Percentiles rank a stretch among this genome's conserved stretches.
phyloP scores from a whole-genome alignment of 2,888 invertebrate genomes.

The Thymelicus acteon region DNA sequence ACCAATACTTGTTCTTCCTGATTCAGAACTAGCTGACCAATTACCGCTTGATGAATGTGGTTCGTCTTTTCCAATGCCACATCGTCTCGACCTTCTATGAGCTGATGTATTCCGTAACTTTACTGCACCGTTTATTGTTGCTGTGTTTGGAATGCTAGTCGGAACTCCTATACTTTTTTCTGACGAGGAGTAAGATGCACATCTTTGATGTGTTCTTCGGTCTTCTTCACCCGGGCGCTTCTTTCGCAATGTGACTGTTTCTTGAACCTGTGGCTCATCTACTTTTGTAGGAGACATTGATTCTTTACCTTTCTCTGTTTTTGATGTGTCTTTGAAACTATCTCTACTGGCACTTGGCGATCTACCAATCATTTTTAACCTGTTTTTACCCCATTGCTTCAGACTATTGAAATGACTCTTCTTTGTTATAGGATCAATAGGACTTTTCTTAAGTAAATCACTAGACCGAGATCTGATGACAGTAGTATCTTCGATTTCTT shows the following conservation, averaged over 20 bases:
- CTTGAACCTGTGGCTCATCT: slow-evolving; percentile 87
- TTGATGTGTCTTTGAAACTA: slow-evolving; percentile 72
- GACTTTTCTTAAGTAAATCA: slow-evolving; percentile 89
- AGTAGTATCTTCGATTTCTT: slow-evolving; percentile 80
- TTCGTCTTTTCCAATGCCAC: slow-evolving; percentile 89
- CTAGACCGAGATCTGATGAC: slow-evolving; percentile 90
- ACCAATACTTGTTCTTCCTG: slow-evolving; percentile 93
- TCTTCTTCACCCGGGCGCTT: slow-evolving; percentile 86
- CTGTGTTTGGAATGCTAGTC: slow-evolving; percentile 79
- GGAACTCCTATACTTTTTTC: slow-evolving; percentile 88
- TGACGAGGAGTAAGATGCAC: slow-evolving; percentile 91
- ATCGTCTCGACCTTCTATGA: slow-evolving; percentile 88
- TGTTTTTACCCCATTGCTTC: slow-evolving; percentile 93
- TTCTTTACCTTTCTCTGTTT: slow-evolving; percentile 72
- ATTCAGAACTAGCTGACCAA: slow-evolving; percentile 97
- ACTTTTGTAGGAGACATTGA: slow-evolving; percentile 67
- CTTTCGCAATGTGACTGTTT: slow-evolving; percentile 87
- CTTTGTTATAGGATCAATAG: slow-evolving; percentile 82
- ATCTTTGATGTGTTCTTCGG: slow-evolving; percentile 90
- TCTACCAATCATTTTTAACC: slow-evolving; percentile 90
- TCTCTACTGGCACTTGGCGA: slow-evolving; percentile 84
- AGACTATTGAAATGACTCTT: slow-evolving; percentile 91
- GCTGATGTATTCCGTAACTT: slow-evolving; percentile 91
- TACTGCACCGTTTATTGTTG: slow-evolving; percentile 86
- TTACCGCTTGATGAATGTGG: slow-evolving; percentile 96